A percentile compares a stretch with the other conserved stretches of the same genome.
phyloP scores from a whole-genome alignment of 23 tunicate genomes.

The Trididemnum clinides region DNA sequence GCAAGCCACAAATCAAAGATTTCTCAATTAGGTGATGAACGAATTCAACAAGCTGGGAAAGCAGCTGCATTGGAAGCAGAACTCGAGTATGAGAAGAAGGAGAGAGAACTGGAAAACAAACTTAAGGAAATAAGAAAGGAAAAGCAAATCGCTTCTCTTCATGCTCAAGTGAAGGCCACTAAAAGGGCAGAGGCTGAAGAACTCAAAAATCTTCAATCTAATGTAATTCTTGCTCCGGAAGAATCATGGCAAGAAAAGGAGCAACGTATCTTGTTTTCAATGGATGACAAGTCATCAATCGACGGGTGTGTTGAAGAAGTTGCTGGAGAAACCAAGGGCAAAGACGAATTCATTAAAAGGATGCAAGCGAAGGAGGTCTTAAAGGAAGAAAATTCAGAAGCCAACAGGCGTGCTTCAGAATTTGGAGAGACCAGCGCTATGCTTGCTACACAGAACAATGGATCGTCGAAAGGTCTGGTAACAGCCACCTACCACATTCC shows the following conservation, averaged over 20 bases:
- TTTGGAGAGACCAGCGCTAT: no score
- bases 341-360: no score
- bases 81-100: neutral
- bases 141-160: neutral
- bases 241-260: neutral
- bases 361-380: no score
- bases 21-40: neutral
- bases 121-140: neutral
- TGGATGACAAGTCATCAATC: no score
- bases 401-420: no score
- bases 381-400: no score
- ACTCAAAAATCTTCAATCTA: neutral
- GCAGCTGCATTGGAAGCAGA: neutral
- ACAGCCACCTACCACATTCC: slow-evolving; percentile 15
- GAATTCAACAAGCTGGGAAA: neutral
- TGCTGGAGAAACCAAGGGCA: no score
- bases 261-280: neutral
- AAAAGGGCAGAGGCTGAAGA: neutral
- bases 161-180: neutral
- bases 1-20: neutral
- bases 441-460: no score
- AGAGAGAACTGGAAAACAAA: neutral
- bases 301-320: no score
- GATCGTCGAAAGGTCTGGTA: no score
- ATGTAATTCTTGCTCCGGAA: neutral